Evolutionary conservation across 2,113 vertebrate species (phyloP).

Genomic region (Axis porcinus): DNA sequence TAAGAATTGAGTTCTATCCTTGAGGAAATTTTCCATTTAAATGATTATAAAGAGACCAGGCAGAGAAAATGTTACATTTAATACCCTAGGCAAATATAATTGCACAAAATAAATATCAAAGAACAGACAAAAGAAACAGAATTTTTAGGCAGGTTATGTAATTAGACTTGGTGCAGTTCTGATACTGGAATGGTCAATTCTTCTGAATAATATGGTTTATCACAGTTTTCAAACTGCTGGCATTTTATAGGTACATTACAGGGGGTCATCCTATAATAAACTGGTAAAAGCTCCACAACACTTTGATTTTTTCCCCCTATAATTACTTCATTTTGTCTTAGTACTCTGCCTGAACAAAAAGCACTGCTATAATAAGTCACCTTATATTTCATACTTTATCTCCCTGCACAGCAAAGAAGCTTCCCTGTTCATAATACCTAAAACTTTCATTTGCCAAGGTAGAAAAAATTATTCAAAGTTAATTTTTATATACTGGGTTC

Average conservation of each 20-base stretch:
- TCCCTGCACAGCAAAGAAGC: background rate
- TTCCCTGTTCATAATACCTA: background rate
- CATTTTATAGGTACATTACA: background rate
- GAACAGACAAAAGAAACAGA: background rate
- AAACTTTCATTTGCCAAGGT: background rate
- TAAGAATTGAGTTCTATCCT: background rate
- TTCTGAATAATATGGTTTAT: background rate
- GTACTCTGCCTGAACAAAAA: background rate
- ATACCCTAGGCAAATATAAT: background rate
- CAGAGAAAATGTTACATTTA: background rate
- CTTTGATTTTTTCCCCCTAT: background rate
- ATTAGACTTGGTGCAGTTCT: background rate
- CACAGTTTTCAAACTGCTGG: background rate
- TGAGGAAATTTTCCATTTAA: background rate
- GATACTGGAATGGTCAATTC: background rate
- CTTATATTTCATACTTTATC: background rate
- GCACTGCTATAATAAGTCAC: background rate
- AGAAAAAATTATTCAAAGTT: background rate
- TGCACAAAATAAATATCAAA: background rate
- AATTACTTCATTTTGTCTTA: background rate
- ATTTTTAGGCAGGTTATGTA: background rate
- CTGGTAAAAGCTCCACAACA: background rate
- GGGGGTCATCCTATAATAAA: background rate
- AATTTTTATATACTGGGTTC: background rate
- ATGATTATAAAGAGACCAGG: background rate